Evolutionary conservation across 2,113 vertebrate species (phyloP).

Genomic region (Pygoscelis antarcticus): DNA sequence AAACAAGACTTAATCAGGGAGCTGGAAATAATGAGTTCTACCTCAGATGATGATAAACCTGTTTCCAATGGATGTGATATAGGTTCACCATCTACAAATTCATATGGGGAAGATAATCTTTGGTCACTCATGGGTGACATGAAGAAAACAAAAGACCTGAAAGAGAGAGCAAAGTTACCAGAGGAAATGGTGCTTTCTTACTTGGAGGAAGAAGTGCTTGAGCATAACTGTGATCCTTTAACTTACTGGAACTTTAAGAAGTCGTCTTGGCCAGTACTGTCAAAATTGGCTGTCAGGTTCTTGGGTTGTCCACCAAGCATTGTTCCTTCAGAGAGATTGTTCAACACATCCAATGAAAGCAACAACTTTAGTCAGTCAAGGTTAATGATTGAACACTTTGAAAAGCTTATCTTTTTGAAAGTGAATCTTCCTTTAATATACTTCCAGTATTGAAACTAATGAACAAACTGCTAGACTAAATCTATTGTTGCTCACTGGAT

Average conservation of each 20-base stretch:
- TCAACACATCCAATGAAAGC: constrained; percentile 88
- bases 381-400: constrained; percentile 90
- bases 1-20: constrained; percentile 93
- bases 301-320: constrained; percentile 95
- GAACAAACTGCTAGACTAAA: constrained; percentile 58
- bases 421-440: constrained; percentile 97
- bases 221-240: constrained; percentile 95
- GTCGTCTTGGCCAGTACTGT: constrained; percentile 91
- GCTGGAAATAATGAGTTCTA: constrained; percentile 87
- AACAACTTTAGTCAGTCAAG: constrained; percentile 87
- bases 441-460: constrained; percentile 91
- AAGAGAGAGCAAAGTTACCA: constrained; percentile 84
- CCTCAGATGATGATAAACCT: constrained; percentile 81
- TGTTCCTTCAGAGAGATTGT: constrained; percentile 91
- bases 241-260: constrained; percentile 97
- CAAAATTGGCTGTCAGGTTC: constrained; percentile 91
- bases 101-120: constrained; percentile 82
- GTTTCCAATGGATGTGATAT: constrained; percentile 83
- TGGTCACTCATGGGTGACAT: constrained; percentile 93
- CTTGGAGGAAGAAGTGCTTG: constrained; percentile 94
- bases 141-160: constrained; percentile 82
- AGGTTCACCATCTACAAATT: constrained; percentile 74
- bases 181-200: constrained; percentile 92
- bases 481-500: constrained; percentile 48
- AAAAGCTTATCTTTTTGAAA: constrained; percentile 95